phyloP scores from a whole-genome alignment of 2,888 invertebrate genomes.

The Drosophila differens region DNA sequence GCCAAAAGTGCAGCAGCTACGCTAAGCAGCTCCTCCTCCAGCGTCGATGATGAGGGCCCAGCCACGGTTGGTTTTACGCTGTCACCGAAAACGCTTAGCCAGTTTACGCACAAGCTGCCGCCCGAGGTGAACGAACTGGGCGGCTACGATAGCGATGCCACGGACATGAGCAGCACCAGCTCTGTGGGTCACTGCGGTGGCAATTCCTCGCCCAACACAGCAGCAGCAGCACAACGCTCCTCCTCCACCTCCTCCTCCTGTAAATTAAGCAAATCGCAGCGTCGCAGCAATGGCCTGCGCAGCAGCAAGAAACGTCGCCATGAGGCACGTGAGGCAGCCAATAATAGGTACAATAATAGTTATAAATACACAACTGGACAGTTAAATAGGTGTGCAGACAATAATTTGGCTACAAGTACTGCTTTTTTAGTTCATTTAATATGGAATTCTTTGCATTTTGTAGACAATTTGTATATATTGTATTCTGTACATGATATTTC shows the following conservation, averaged over 20 bases:
- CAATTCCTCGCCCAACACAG: constrained; percentile 73
- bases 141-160: constrained; percentile 84
- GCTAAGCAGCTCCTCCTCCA: constrained; percentile 25
- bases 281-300: constrained; percentile 53
- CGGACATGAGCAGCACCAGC: constrained; percentile 84
- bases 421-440: not conserved
- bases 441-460: not conserved
- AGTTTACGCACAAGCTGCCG: constrained; percentile 67
- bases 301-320: constrained; percentile 78
- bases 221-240: constrained; percentile 47
- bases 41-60: constrained; percentile 37
- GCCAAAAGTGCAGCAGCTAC: constrained; percentile 36
- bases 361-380: not conserved
- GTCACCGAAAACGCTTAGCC: constrained; percentile 74
- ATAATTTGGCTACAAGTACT: not conserved
- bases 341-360: constrained; percentile 26
- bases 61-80: constrained; percentile 43
- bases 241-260: constrained; percentile 7
- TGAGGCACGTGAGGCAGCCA: constrained; percentile 60
- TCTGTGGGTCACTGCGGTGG: constrained; percentile 79
- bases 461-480: not conserved
- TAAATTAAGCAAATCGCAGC: constrained; percentile 63
- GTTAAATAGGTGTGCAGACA: not conserved
- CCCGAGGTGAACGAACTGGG: constrained; percentile 64
- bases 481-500: not conserved